These are phyloP conservation scores for Hucho hucho DNA, from an alignment of 2,113 vertebrate species.

Conservation along the genomic window DNA sequence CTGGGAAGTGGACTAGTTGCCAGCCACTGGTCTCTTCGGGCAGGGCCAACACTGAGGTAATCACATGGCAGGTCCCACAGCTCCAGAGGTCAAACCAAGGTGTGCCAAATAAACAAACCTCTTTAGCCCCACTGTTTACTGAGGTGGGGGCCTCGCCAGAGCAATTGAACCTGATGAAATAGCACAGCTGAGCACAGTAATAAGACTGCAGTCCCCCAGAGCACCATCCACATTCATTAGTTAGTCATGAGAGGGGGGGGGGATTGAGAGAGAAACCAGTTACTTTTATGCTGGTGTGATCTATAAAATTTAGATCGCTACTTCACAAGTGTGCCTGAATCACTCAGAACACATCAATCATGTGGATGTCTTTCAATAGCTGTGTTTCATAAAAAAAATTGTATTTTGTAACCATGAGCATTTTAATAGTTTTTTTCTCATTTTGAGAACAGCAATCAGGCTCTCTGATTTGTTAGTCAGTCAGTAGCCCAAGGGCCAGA, in stretches of 20 bases:
- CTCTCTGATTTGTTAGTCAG: constrained; percentile 49
- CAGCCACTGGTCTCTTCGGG: constrained; percentile 33
- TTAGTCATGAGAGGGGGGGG: constrained; percentile 49
- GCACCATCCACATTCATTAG: constrained; percentile 68
- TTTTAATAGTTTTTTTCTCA: constrained; percentile 21
- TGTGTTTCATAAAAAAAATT: neutral
- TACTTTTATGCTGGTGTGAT: constrained; percentile 21
- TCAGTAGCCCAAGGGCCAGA: constrained; percentile 47
- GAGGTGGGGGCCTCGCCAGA: constrained; percentile 57
- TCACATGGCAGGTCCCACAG: constrained; percentile 63
- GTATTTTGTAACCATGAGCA: constrained; percentile 3
- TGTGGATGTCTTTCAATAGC: neutral
- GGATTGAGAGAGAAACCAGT: constrained; percentile 32
- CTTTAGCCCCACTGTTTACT: constrained; percentile 72
- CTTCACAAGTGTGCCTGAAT: constrained; percentile 47
- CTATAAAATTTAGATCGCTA: constrained; percentile 18
- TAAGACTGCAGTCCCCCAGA: constrained; percentile 62
- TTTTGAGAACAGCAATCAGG: constrained; percentile 36
- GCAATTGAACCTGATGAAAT: constrained; percentile 63
- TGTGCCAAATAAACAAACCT: constrained; percentile 76
- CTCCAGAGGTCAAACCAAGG: constrained; percentile 71
- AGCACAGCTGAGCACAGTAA: constrained; percentile 52
- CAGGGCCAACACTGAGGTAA: constrained; percentile 65
- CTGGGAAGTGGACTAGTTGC: constrained; percentile 26
- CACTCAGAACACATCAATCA: neutral